phyloP scores from a whole-genome alignment of 2,888 invertebrate genomes.

The Sinopyrophorus schimmeli region DNA sequence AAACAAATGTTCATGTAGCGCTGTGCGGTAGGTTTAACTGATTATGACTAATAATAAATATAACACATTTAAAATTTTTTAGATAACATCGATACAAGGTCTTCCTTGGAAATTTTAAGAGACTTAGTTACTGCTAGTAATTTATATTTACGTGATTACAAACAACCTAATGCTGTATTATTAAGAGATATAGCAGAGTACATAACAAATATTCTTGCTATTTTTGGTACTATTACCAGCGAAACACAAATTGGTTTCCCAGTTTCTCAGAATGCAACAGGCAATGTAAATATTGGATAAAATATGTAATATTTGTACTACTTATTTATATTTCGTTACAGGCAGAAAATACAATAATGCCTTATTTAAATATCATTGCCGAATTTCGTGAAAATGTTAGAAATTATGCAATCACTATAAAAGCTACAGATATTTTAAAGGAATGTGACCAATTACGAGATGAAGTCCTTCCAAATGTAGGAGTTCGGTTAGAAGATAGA shows the following conservation, averaged over 20 bases:
- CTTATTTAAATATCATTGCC: constrained; percentile 83
- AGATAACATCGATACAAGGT: constrained; percentile 94
- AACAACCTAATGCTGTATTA: constrained; percentile 63
- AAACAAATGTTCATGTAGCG: constrained; percentile 73
- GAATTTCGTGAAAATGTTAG: constrained; percentile 83
- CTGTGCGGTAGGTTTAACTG: constrained; percentile 75
- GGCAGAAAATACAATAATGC: constrained; percentile 80
- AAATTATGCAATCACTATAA: constrained; percentile 64
- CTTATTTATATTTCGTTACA: constrained; percentile 30
- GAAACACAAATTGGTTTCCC: constrained; percentile 76
- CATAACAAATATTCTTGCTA: constrained; percentile 76
- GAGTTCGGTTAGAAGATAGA: constrained; percentile 92
- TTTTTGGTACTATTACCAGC: constrained; percentile 75
- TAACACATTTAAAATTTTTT: too few species aligned
- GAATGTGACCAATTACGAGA: constrained; percentile 91
- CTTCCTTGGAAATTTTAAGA: constrained; percentile 79
- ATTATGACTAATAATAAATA: too few species aligned
- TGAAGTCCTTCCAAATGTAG: constrained; percentile 82
- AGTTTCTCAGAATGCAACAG: constrained; percentile 48
- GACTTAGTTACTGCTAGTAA: constrained; percentile 87
- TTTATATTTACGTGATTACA: constrained; percentile 74
- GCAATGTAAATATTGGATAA: constrained; percentile 54
- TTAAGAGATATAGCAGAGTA: constrained; percentile 80
- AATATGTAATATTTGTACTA: background rate
- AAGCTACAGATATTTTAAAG: constrained; percentile 72